Conservation (phyloP, 2,113 vertebrate species). For the Ptychochromis oligacanthus region DNA sequence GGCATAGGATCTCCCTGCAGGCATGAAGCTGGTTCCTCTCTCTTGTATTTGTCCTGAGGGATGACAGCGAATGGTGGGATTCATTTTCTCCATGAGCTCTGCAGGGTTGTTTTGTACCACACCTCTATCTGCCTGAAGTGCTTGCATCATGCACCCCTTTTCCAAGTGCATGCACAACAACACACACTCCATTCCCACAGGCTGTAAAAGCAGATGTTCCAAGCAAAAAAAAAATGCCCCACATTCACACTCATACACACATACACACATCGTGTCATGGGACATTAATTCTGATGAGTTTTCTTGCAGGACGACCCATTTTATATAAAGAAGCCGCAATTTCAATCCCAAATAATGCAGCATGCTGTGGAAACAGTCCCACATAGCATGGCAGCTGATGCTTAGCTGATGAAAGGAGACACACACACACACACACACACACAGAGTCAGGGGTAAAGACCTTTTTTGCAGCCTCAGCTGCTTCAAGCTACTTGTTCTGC, state of each 20-base stretch:
- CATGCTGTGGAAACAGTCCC: background rate
- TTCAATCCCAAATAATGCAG: slow-evolving; percentile 6
- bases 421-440: background rate
- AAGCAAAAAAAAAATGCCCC: background rate
- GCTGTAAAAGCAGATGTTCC: slow-evolving; percentile 32
- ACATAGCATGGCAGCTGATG: background rate
- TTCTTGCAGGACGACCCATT: slow-evolving; percentile 17
- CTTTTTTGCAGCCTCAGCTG: slow-evolving; percentile 19
- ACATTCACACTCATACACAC: background rate
- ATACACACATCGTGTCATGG: background rate
- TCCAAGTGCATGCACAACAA: background rate
- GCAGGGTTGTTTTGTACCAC: slow-evolving; percentile 12
- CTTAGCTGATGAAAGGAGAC: background rate
- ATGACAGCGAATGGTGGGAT: slow-evolving; percentile 5
- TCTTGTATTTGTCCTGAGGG: slow-evolving; percentile 15
- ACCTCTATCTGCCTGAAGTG: slow-evolving; percentile 33
- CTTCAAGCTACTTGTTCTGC: slow-evolving; percentile 26
- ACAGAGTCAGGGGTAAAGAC: slow-evolving; percentile 1
- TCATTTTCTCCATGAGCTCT: slow-evolving; percentile 34
- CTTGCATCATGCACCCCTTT: background rate
- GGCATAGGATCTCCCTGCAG: background rate
- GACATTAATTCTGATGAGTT: slow-evolving; percentile 29
- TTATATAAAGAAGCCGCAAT: slow-evolving; percentile 6
- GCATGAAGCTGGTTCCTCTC: background rate
- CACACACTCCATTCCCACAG: background rate